Percentiles rank a stretch among this genome's conserved stretches.
These are phyloP conservation scores for Omphaloscelis lunosa DNA, from an alignment of 2,888 invertebrate species.

Conservation along the genomic window DNA sequence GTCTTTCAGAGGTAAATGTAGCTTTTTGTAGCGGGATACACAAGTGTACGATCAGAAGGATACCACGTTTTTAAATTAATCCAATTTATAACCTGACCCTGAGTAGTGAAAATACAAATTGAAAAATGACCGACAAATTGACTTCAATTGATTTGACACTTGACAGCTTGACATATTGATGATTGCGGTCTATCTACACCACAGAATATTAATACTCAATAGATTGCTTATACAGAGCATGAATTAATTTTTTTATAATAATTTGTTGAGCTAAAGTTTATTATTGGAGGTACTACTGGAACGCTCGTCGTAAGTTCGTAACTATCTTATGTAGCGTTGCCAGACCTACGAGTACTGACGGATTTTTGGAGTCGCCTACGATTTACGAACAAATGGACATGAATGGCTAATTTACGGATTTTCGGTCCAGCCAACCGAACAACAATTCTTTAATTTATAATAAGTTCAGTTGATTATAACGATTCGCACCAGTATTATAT, in stretches of 20 bases:
- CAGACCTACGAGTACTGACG: not conserved
- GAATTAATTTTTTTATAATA: too few relatives aligned
- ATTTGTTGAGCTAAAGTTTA: too few relatives aligned
- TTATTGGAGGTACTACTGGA: not conserved
- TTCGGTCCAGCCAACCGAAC: not conserved
- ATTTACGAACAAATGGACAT: too few relatives aligned
- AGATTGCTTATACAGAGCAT: too few relatives aligned
- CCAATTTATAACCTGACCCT: constrained; percentile 66
- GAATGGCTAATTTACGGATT: not conserved
- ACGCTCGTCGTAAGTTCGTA: not conserved
- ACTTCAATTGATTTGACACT: constrained; percentile 3
- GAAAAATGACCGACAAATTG: constrained; percentile 53
- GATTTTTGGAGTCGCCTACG: not conserved
- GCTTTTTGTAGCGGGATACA: not conserved
- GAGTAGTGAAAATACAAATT: constrained; percentile 59
- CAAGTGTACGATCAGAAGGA: constrained; percentile 18
- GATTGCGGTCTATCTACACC: not conserved
- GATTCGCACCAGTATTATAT: too few relatives aligned
- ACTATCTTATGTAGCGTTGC: not conserved
- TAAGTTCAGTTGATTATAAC: too few relatives aligned
- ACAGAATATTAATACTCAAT: too few relatives aligned
- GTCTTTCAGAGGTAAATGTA: not conserved
- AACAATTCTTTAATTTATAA: too few relatives aligned
- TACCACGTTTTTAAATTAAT: constrained; percentile 63
- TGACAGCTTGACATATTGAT: constrained; percentile 18